A percentile compares a stretch with the other conserved stretches of the same genome.
Conservation (phyloP, 2,888 invertebrate genomes). For the Nomada fucata region DNA sequence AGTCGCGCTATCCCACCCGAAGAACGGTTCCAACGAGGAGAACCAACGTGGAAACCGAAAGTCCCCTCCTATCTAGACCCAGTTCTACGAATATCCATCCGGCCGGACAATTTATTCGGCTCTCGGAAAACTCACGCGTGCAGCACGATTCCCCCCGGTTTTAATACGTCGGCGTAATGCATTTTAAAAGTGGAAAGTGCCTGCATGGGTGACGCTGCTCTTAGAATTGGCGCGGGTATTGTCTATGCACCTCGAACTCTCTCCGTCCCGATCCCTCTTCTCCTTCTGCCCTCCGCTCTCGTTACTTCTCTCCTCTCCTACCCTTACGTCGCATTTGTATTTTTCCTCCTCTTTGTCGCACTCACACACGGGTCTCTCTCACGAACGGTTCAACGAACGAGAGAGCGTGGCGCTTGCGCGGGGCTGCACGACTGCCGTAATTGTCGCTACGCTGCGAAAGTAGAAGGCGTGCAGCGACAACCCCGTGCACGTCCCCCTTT, state of each 20-base stretch:
- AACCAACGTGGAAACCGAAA: not conserved
- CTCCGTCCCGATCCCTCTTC: slow-evolving; percentile 1
- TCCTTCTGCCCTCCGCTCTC: not conserved
- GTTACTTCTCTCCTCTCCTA: not conserved
- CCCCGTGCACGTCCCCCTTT: slow-evolving; percentile 39
- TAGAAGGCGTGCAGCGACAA: slow-evolving; percentile 54
- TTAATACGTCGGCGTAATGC: slow-evolving; percentile 16
- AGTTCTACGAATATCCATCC: not conserved
- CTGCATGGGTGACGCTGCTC: slow-evolving; percentile 42
- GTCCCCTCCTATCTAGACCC: not conserved
- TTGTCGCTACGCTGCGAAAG: slow-evolving; percentile 70
- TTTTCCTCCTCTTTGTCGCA: slow-evolving; percentile 50
- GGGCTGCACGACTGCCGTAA: slow-evolving; percentile 69
- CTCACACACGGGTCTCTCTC: slow-evolving; percentile 53
- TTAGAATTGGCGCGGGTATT: slow-evolving; percentile 53
- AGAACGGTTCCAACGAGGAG: not conserved
- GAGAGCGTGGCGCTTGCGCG: slow-evolving; percentile 80
- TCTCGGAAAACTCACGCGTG: slow-evolving; percentile 23
- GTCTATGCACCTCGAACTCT: slow-evolving; percentile 47
- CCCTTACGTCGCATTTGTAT: slow-evolving; percentile 26
- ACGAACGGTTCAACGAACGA: slow-evolving; percentile 82
- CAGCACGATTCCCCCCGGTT: not conserved
- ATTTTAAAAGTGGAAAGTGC: slow-evolving; percentile 49
- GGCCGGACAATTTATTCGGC: not conserved
- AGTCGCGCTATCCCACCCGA: not conserved